phyloP scores from a whole-genome alignment of 2,888 invertebrate species.

The Yponomeuta cagnagella region DNA sequence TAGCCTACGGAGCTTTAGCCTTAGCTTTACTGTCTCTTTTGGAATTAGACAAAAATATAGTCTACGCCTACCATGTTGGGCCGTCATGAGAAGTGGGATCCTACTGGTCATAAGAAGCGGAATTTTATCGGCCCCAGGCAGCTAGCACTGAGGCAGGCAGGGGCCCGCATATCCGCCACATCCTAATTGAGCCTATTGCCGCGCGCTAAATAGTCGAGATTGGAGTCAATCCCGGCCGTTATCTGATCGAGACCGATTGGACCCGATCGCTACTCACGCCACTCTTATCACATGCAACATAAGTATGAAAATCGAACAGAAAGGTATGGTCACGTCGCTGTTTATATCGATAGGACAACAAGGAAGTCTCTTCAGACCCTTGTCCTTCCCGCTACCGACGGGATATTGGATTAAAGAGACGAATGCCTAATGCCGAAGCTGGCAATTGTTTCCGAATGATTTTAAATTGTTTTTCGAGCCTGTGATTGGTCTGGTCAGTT shows the following conservation, averaged over 20 bases:
- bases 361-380: constrained; percentile 59
- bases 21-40: too few species aligned
- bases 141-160: constrained; percentile 25
- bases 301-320: background rate
- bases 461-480: background rate
- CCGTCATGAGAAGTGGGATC: too few species aligned
- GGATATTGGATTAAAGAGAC: constrained; percentile 38
- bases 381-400: constrained; percentile 33
- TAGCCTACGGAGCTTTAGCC: too few species aligned
- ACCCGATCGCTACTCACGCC: constrained; percentile 26
- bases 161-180: constrained; percentile 72
- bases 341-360: constrained; percentile 49
- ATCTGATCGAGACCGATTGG: constrained; percentile 58
- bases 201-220: constrained; percentile 73
- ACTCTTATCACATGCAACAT: constrained; percentile 1
- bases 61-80: background rate
- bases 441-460: background rate
- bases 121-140: constrained; percentile 8
- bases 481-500: background rate
- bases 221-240: constrained; percentile 41
- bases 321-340: constrained; percentile 23
- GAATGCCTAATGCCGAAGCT: constrained; percentile 1
- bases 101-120: background rate
- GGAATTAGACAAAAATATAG: too few species aligned
- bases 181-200: constrained; percentile 69